Base-by-base conservation (phyloP, 2,888 invertebrate species). In the Galerucella pusilla region DNA sequence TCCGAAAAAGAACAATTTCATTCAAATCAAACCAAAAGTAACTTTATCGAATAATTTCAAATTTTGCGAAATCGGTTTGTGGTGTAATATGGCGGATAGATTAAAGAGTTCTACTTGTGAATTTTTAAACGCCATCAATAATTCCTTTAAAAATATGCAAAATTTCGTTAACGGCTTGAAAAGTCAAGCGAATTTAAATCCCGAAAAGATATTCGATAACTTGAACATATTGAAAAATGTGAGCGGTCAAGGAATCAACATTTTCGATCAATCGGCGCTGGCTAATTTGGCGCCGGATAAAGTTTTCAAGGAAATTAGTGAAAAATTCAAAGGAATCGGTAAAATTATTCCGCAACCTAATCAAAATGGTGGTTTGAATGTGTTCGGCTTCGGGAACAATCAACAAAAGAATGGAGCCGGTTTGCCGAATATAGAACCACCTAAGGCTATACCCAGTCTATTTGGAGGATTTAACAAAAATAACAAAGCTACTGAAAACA, bases 61-160 rank as follows among this genome's bases (percentile, higher is more conserved):
- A 81, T 92, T 90, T 82, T 93, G 93, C 82, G 90, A 93, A 86
- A 92, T 93, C 89, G 93, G 91, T 7, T 84, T 93, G 9, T 93
- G 93, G 93, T 90, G 91, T 3, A 92, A 91, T 75, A 88, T 92
- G 73, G 89, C 87, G 0, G 90, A 92, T 72, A 86, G 91, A 77
- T 83, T 93, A 25, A 88, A 90, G 73, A 90, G 90, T 42, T 83
- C 88, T 1, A 82, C 90, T 2, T 93, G 93, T 81, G 85, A 85
- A 52, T 85, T 88, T 63, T 81, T 88, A 64, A 82, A 85, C 46
- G 83, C 84, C 7, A 65, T 86, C 0, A 81, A 84, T 70, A 69
- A 16, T 76, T 78, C 81, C 57, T 28, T 85, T 11, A 81, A 83
- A 75, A 78, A 79, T 49, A 74, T 75, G 16, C 73, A 63, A 12